These are phyloP conservation scores for Tachuris rubrigastra DNA, from an alignment of 2,113 vertebrate species.

Conservation along the genomic window DNA sequence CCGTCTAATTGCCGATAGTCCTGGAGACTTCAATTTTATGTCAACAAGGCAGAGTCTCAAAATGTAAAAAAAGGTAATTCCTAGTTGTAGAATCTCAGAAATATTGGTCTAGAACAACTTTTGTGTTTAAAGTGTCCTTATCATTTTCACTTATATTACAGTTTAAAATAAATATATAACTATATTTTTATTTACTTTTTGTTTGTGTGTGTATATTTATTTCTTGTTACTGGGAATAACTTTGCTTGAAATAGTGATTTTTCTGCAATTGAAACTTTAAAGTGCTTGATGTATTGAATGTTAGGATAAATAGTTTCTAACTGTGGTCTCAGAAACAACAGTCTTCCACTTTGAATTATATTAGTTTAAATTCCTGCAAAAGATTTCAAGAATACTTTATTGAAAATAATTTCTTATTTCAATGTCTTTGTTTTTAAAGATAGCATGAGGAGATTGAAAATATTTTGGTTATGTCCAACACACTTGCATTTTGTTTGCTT, in stretches of 20 bases:
- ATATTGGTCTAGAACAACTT: background rate
- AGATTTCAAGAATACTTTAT: background rate
- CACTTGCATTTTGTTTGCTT: background rate
- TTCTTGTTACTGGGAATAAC: background rate
- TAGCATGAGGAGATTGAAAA: background rate
- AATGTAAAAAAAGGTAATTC: background rate
- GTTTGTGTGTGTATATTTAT: background rate
- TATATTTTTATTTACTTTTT: background rate
- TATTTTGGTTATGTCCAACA: background rate
- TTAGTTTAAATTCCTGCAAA: background rate
- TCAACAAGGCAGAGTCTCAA: background rate
- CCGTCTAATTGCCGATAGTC: background rate
- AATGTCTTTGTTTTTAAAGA: background rate
- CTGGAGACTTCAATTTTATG: background rate
- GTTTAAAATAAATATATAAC: background rate
- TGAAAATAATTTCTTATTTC: background rate
- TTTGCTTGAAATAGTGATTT: background rate
- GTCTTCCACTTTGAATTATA: background rate
- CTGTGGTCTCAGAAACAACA: background rate
- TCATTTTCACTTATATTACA: background rate
- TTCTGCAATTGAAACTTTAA: background rate
- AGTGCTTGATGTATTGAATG: background rate
- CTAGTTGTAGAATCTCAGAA: background rate
- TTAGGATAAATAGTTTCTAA: background rate
- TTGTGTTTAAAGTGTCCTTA: background rate